phyloP scores from a whole-genome alignment of 2,113 vertebrate species.

The Bambusicola thoracicus region DNA sequence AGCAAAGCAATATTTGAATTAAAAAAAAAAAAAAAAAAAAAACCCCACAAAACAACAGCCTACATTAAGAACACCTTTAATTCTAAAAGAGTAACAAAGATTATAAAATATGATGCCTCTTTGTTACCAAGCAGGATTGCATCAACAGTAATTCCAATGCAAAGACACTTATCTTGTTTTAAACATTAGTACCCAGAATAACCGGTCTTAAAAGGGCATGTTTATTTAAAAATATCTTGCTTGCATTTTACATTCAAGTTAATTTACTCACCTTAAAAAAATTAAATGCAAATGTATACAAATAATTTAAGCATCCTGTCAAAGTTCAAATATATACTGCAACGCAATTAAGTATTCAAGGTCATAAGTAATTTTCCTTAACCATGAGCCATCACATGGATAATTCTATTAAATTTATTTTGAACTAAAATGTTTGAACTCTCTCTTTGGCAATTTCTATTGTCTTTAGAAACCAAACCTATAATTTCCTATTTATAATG shows the following conservation, averaged over 20 bases:
- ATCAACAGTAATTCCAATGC: neutral
- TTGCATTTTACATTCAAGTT: slow-evolving; percentile 49
- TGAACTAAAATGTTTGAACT: neutral
- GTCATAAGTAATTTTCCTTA: slow-evolving; percentile 31
- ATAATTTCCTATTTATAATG: slow-evolving; percentile 12
- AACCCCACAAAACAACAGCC: too few species aligned
- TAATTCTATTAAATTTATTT: neutral
- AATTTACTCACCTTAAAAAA: slow-evolving; percentile 61
- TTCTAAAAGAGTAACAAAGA: neutral
- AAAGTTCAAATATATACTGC: slow-evolving; percentile 45
- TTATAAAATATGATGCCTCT: neutral
- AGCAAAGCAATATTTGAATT: neutral
- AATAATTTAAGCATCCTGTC: slow-evolving; percentile 62
- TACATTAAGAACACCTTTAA: neutral
- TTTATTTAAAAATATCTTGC: slow-evolving; percentile 65
- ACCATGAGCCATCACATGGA: neutral
- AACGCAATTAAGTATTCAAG: slow-evolving; percentile 38
- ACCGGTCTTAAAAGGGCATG: slow-evolving; percentile 46
- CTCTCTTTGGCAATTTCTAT: neutral
- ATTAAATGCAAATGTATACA: slow-evolving; percentile 67
- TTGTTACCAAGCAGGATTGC: neutral
- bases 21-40: neutral
- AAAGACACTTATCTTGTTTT: neutral
- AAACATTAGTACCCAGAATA: slow-evolving; percentile 45
- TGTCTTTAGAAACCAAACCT: neutral